phyloP scores from a whole-genome alignment of 2,888 invertebrate genomes.

The Drosophila quasianomalipes region DNA sequence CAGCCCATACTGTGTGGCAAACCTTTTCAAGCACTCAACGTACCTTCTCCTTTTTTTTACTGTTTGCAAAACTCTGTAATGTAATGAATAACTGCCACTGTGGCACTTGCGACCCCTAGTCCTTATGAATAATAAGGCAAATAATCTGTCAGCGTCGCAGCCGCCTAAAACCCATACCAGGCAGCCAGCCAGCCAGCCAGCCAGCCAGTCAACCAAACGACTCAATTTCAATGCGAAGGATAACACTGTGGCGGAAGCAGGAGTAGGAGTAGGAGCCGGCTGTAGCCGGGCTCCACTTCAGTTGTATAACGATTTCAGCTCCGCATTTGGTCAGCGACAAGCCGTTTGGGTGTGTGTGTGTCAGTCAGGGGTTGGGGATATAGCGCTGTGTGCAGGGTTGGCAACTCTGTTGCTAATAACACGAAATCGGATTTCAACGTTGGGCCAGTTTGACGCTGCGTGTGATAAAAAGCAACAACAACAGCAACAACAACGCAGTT shows the following conservation, averaged over 20 bases:
- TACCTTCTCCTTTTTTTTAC: conserved; percentile 24
- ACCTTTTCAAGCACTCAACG: conserved; percentile 18
- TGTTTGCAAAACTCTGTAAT: conserved; percentile 1
- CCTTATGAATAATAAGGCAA: conserved; percentile 82
- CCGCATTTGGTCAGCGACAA: conserved; percentile 27
- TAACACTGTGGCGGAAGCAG: conserved; percentile 11
- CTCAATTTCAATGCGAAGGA: conserved; percentile 63
- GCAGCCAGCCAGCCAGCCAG: conserved; percentile 15
- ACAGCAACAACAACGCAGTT: conserved; percentile 44
- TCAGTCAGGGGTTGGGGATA: conserved; percentile 8
- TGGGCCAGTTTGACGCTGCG: conserved; percentile 65
- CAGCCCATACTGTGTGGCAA: conserved; percentile 26
- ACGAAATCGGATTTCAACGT: conserved; percentile 76
- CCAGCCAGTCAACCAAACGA: conserved; percentile 59
- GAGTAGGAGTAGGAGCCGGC: conserved; percentile 3
- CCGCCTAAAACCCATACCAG: conserved; percentile 49
- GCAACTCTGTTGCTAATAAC: conserved; percentile 64
- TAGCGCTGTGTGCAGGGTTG: neutral
- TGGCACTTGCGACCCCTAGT: conserved; percentile 31
- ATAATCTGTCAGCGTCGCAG: conserved; percentile 82
- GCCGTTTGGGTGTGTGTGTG: conserved; percentile 6
- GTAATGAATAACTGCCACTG: conserved; percentile 59
- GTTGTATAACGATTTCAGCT: conserved; percentile 19
- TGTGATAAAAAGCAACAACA: conserved; percentile 74
- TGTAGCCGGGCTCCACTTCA: conserved; percentile 11